These are phyloP conservation scores for Pangasius macronema DNA, from an alignment of 2,797 vertebrate genomes.

Conservation along the genomic window DNA sequence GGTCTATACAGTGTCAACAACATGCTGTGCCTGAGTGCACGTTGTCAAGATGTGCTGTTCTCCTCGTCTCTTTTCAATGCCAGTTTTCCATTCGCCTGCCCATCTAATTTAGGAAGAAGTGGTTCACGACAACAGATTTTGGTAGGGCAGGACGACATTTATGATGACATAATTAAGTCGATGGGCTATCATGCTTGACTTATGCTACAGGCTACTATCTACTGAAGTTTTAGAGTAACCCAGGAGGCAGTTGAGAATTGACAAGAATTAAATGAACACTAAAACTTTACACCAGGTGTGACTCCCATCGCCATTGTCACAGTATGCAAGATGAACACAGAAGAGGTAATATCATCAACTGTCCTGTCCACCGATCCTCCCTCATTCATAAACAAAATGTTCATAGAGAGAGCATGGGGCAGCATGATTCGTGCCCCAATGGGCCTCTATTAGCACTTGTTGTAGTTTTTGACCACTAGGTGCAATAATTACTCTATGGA, in stretches of 20 bases:
- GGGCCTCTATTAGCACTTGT: not conserved
- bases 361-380: not conserved
- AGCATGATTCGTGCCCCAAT: not conserved
- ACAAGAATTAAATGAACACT: not conserved
- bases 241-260: not conserved
- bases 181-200: not conserved
- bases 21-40: slow-evolving; percentile 7
- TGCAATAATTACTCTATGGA: not conserved
- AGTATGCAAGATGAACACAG: not conserved
- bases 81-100: not conserved
- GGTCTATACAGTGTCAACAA: not conserved
- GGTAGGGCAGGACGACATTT: not conserved
- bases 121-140: not conserved
- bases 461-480: not conserved
- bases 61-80: not conserved
- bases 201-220: not conserved
- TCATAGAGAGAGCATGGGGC: not conserved
- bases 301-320: not conserved
- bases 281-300: not conserved
- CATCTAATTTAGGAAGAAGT: slow-evolving; percentile 5
- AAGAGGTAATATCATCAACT: not conserved
- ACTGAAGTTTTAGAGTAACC: not conserved
- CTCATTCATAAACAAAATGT: not conserved
- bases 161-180: not conserved
- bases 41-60: slow-evolving; percentile 2